Evolutionary conservation across 1,140 invertebrate genomes (phyloP).

Genomic region (Caerostris darwini): DNA sequence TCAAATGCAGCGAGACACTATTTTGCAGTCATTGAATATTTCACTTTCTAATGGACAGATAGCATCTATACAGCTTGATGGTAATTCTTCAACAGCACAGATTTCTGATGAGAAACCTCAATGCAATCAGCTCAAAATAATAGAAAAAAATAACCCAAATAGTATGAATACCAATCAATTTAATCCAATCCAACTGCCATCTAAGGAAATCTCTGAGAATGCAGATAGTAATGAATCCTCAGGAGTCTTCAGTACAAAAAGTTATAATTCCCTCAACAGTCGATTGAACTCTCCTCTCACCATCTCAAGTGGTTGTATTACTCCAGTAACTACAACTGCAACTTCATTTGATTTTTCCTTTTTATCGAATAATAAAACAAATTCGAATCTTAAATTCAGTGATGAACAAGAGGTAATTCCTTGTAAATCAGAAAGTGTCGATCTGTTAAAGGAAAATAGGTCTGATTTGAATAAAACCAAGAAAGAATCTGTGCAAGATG

Average conservation of each 20-base stretch:
- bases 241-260: not conserved
- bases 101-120: not conserved
- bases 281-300: conserved; percentile 31
- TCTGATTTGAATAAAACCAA: not conserved
- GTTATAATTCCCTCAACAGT: conserved; percentile 1
- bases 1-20: not conserved
- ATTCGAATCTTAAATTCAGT: conserved; percentile 32
- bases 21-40: conserved; percentile 50
- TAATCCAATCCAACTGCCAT: too few relatives aligned
- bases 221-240: not conserved
- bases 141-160: conserved; percentile 30
- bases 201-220: not conserved
- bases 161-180: not conserved
- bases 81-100: not conserved
- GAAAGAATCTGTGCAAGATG: not conserved
- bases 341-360: not conserved
- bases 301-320: conserved; percentile 54
- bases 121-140: conserved; percentile 36
- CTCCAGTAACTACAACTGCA: conserved; percentile 39
- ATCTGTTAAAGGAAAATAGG: not conserved
- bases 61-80: conserved; percentile 41
- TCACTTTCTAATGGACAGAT: conserved; percentile 7
- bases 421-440: not conserved
- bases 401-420: not conserved
- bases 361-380: conserved; percentile 35